Percentiles rank a stretch among this genome's conserved stretches.
phyloP scores from a whole-genome alignment of 2,888 invertebrate genomes.

The Diplolepis rosae region DNA sequence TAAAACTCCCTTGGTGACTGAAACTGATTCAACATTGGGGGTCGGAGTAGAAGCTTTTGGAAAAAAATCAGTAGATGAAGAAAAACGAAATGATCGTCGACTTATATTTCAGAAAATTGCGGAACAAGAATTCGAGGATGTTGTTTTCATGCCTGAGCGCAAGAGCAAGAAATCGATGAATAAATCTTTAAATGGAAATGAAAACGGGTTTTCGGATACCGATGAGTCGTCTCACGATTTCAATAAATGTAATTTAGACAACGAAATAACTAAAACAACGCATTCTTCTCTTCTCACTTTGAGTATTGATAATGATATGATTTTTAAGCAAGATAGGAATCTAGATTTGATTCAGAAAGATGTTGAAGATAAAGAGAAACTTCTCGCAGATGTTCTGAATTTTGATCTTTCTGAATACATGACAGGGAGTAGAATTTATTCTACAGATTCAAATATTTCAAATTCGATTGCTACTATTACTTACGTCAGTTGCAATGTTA shows the following conservation, averaged over 20 bases:
- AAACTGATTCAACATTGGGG: slow-evolving; percentile 47
- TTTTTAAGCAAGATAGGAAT: slow-evolving; percentile 60
- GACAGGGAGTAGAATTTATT: slow-evolving; percentile 56
- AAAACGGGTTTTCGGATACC: slow-evolving; percentile 37
- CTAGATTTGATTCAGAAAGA: slow-evolving; percentile 80
- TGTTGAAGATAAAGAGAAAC: slow-evolving; percentile 84
- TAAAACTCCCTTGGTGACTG: slow-evolving; percentile 57
- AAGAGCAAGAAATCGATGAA: slow-evolving; percentile 59
- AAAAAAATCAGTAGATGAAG: slow-evolving; percentile 43
- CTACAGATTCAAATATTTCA: slow-evolving; percentile 49
- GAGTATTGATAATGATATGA: slow-evolving; percentile 60
- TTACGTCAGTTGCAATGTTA: slow-evolving; percentile 49
- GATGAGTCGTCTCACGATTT: slow-evolving; percentile 28
- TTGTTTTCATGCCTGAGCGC: slow-evolving; percentile 79
- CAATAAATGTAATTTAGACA: slow-evolving; percentile 42
- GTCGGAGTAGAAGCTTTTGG: slow-evolving; percentile 26
- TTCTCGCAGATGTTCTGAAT: slow-evolving; percentile 80
- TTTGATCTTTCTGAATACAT: slow-evolving; percentile 75
- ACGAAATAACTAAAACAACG: slow-evolving; percentile 53
- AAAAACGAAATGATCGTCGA: slow-evolving; percentile 75
- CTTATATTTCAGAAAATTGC: slow-evolving; percentile 83
- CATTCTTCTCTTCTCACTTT: slow-evolving; percentile 59
- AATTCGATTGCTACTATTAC: slow-evolving; percentile 52
- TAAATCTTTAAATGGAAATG: slow-evolving; percentile 42
- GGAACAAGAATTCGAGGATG: slow-evolving; percentile 82